Base-by-base conservation (phyloP, 1,140 invertebrate species). In the Drosophila mayri region DNA sequence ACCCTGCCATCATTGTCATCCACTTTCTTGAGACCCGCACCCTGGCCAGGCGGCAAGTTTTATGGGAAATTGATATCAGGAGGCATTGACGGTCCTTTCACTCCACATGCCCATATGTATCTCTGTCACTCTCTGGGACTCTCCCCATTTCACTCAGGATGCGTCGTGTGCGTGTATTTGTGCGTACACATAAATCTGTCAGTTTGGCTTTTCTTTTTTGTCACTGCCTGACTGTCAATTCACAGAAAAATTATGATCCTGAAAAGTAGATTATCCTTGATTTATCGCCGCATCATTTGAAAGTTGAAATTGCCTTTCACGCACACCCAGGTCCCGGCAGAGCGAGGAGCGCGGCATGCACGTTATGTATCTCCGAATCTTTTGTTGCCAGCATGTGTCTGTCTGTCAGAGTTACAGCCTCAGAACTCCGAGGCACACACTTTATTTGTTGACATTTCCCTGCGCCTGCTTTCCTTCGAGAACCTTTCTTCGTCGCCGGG, bases 261-360 rank as follows among this genome's bases (percentile, higher is more conserved):
- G 91, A 92, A 92, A 92, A 92, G 90, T 92, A 92, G 90, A 92
- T 92, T 92, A 92, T 92, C 90, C 90, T 92, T 92, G 90, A 92
- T 92, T 92, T 92, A 92, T 92, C 81, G 86, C 81, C 90, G 82
- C 86, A 86, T 86, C 86, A 88, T 88, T 88, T 60, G 85, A 88
- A 88, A 88, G 85, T 88, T 85, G 86, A 90, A 90, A 90, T 81
- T 91, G 78, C 79, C 57, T 85, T 74, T 62, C 55, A 52, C 64
- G 41, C 75, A 76, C 64, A 77, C 43, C 40, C 16, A 50, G 46
- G 25, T 25, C 47, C 40, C 38, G 40, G 28, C 5, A 30, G 22
- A 37, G 52, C 30, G 37, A 22, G 25, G 18, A 38, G 28, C 43
- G 32, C 20, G 47, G 44, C 49, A 44, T 68, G 68, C 78, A 79